A percentile compares a stretch with the other conserved stretches of the same genome.
Evolutionary conservation across 2,113 vertebrate genomes (phyloP).

Genomic region (Oryzias celebensis): DNA sequence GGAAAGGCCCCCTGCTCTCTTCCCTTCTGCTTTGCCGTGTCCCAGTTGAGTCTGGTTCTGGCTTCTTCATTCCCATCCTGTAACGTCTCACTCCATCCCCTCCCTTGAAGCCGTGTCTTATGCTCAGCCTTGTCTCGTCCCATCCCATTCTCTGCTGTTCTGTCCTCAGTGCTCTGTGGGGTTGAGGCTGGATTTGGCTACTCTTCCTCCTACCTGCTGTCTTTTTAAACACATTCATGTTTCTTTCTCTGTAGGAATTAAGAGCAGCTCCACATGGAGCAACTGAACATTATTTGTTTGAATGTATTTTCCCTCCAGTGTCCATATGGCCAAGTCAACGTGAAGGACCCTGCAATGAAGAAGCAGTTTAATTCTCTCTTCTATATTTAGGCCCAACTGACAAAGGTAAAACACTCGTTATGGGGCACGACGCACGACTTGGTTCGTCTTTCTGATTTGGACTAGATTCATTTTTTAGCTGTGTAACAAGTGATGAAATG

Average conservation of each 20-base stretch:
- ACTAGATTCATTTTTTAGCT: slow-evolving; percentile 62
- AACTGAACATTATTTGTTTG: slow-evolving; percentile 48
- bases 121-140: background rate
- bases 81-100: background rate
- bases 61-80: slow-evolving; percentile 4
- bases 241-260: slow-evolving; percentile 28
- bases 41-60: slow-evolving; percentile 6
- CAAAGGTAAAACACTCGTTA: slow-evolving; percentile 33
- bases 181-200: background rate
- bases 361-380: slow-evolving; percentile 81
- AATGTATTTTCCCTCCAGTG: slow-evolving; percentile 78
- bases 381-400: slow-evolving; percentile 67
- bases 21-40: slow-evolving; percentile 3
- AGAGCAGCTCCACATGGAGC: slow-evolving; percentile 17
- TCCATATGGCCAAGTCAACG: slow-evolving; percentile 84
- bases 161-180: background rate
- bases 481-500: slow-evolving; percentile 79
- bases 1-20: background rate
- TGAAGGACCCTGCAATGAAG: slow-evolving; percentile 84
- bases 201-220: background rate
- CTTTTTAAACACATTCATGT: background rate
- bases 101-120: background rate
- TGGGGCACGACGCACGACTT: slow-evolving; percentile 16
- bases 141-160: background rate
- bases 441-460: slow-evolving; percentile 62